phyloP scores from a whole-genome alignment of 2,888 invertebrate genomes.

The Dascillus cervinus region DNA sequence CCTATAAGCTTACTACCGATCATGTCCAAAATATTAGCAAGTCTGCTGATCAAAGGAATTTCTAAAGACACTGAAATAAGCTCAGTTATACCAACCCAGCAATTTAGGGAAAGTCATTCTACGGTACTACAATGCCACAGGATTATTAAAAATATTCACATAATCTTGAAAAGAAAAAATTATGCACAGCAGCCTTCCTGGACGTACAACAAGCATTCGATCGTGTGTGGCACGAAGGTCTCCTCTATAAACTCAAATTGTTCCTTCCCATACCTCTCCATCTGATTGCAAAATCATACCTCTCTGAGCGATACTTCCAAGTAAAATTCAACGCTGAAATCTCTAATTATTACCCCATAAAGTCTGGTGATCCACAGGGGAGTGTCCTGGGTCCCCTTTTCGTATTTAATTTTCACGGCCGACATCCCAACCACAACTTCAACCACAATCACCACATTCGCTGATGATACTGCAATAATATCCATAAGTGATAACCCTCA shows the following conservation, averaged over 20 bases:
- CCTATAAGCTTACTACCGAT: slow-evolving; percentile 3
- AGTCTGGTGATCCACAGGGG: slow-evolving; percentile 4
- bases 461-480: slow-evolving; percentile 15
- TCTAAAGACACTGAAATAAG: slow-evolving; percentile 5
- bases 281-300: slow-evolving; percentile 6
- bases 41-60: too few relatives aligned
- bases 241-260: slow-evolving; percentile 8
- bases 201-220: slow-evolving; percentile 7
- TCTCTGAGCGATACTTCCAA: slow-evolving; percentile 7
- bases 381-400: slow-evolving; percentile 4
- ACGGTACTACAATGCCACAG: slow-evolving; percentile 7
- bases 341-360: slow-evolving; percentile 5
- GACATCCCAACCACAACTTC: slow-evolving; percentile 13
- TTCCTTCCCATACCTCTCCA: slow-evolving; percentile 5
- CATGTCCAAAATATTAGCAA: slow-evolving; percentile 4
- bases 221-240: slow-evolving; percentile 7
- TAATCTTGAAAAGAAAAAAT: slow-evolving; percentile 6
- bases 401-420: slow-evolving; percentile 11
- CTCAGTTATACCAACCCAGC: slow-evolving; percentile 2
- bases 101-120: slow-evolving; percentile 4
- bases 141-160: slow-evolving; percentile 5
- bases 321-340: slow-evolving; percentile 5
- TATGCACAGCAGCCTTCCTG: slow-evolving; percentile 3
- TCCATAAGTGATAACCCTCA: slow-evolving; percentile 5
- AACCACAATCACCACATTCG: slow-evolving; percentile 11